A percentile compares a stretch with the other conserved stretches of the same genome.
Evolutionary conservation across 2,113 vertebrate genomes (phyloP).

Genomic region (Trichechus manatus): DNA sequence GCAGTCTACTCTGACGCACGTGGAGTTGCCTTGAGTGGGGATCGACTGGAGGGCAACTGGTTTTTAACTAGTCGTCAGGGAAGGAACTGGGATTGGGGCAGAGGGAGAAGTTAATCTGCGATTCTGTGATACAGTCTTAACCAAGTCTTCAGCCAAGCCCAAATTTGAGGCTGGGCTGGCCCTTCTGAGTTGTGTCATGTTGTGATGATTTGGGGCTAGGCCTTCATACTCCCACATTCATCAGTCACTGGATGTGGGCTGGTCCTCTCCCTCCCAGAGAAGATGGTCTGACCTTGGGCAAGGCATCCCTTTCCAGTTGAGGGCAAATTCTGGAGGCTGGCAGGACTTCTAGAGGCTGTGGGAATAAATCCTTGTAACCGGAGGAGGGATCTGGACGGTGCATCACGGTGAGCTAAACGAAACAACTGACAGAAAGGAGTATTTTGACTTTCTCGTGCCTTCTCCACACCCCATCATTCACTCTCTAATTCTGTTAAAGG

Average conservation of each 20-base stretch:
- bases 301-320: not conserved
- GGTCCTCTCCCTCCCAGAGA: not conserved
- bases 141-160: not conserved
- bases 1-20: not conserved
- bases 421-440: not conserved
- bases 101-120: not conserved
- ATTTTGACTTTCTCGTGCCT: not conserved
- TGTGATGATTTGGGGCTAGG: not conserved
- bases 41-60: not conserved
- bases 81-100: not conserved
- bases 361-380: not conserved
- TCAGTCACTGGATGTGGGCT: not conserved
- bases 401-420: not conserved
- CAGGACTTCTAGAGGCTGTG: not conserved
- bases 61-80: not conserved
- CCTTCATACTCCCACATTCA: not conserved
- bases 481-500: constrained; percentile 45
- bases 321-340: not conserved
- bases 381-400: not conserved
- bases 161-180: not conserved
- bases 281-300: not conserved
- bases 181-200: not conserved
- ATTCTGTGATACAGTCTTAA: not conserved
- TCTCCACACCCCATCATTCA: not conserved
- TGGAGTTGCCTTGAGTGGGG: not conserved